Evolutionary conservation across 2,113 vertebrate genomes (phyloP).

Genomic region (Brachyistius frenatus): DNA sequence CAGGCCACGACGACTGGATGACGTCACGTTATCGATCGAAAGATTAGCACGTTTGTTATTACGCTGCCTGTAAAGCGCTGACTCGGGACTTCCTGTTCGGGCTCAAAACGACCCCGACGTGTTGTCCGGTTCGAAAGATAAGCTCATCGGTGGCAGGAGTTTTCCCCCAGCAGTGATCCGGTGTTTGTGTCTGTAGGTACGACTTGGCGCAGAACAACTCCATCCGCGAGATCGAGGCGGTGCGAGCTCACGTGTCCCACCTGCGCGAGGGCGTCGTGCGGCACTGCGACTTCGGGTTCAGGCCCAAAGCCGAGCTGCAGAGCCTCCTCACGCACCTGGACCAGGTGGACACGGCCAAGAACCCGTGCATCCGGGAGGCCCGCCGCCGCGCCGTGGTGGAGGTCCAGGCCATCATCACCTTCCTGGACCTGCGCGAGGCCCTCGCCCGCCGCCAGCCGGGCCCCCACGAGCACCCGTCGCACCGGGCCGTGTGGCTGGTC

Average conservation of each 20-base stretch:
- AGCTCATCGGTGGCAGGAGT: too few species aligned
- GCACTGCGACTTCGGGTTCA: conserved; percentile 88
- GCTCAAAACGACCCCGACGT: too few species aligned
- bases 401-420: conserved; percentile 92
- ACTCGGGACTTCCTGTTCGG: too few species aligned
- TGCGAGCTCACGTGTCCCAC: conserved; percentile 89
- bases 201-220: conserved; percentile 94
- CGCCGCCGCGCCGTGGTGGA: conserved; percentile 93
- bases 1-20: too few species aligned
- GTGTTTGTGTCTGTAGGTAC: conserved; percentile 77
- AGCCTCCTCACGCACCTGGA: conserved; percentile 91
- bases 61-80: too few species aligned
- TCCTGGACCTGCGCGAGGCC: conserved; percentile 92
- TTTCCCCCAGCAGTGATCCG: neutral
- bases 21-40: too few species aligned
- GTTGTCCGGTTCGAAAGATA: too few species aligned
- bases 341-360: conserved; percentile 92
- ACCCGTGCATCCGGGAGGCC: conserved; percentile 97
- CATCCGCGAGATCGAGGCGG: conserved; percentile 93
- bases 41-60: too few species aligned
- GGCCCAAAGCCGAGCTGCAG: conserved; percentile 92
- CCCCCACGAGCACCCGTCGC: conserved; percentile 84
- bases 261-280: conserved; percentile 87
- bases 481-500: conserved; percentile 90
- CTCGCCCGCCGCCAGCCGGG: conserved; percentile 85